Conservation (phyloP, 2,888 invertebrate species). For the Pterobdella sp. region DNA sequence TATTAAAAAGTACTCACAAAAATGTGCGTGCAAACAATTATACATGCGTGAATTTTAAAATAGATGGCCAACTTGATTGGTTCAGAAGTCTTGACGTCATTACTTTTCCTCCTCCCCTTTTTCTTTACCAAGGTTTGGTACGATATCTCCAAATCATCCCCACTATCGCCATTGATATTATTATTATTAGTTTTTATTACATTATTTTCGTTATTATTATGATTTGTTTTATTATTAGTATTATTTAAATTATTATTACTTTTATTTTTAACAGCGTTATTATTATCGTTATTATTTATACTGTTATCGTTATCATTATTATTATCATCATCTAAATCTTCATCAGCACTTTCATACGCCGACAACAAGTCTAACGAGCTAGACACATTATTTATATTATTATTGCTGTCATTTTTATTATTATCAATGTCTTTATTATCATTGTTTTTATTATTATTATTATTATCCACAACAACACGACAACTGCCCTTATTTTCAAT, state of each 20-base stretch:
- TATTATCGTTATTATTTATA: neutral
- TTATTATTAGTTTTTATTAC: neutral
- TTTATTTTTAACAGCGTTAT: neutral
- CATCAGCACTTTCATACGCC: neutral
- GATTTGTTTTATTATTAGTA: neutral
- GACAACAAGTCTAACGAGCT: neutral
- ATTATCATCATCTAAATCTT: neutral
- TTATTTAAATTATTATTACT: slow-evolving; percentile 7
- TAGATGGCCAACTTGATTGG: too few relatives aligned
- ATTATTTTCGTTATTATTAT: neutral
- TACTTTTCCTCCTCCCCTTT: too few relatives aligned
- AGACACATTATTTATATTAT: neutral
- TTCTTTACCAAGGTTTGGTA: too few relatives aligned
- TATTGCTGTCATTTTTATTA: neutral
- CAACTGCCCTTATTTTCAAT: neutral
- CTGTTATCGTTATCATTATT: neutral
- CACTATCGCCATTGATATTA: neutral
- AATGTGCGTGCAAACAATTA: too few relatives aligned
- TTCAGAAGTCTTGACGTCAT: too few relatives aligned
- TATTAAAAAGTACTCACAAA: too few relatives aligned
- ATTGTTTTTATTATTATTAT: neutral
- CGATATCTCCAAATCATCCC: too few relatives aligned
- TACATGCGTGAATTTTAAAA: too few relatives aligned
- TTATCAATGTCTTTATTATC: neutral
- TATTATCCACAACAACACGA: neutral